These are phyloP conservation scores for Eilema griseolum DNA, from an alignment of 2,888 invertebrate genomes.

Conservation along the genomic window DNA sequence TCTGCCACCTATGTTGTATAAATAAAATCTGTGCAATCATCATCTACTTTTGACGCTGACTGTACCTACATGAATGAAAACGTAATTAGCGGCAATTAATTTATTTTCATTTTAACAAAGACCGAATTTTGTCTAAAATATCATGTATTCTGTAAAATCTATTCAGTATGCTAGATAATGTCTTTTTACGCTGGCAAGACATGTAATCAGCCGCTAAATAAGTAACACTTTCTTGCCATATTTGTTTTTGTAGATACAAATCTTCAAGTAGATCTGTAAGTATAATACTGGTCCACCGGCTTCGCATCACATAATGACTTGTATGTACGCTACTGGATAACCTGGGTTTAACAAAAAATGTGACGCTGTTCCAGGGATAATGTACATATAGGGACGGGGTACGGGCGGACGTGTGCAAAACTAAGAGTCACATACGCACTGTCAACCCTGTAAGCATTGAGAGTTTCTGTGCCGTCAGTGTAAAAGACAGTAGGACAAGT, in stretches of 20 bases:
- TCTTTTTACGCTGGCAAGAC: background rate
- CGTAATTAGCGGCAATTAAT: background rate
- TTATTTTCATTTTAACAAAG: background rate
- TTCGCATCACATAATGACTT: too few relatives aligned
- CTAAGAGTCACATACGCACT: too few relatives aligned
- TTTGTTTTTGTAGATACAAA: conserved; percentile 2
- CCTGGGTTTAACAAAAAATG: too few relatives aligned
- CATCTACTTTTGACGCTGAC: background rate
- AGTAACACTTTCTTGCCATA: background rate
- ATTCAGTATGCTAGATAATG: background rate
- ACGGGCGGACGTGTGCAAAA: too few relatives aligned
- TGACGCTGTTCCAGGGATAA: too few relatives aligned
- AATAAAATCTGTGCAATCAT: background rate
- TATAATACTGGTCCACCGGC: background rate
- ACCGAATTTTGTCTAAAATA: background rate
- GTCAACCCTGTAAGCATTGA: too few relatives aligned
- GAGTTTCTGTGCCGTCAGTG: too few relatives aligned
- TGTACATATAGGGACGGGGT: too few relatives aligned
- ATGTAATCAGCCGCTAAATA: background rate
- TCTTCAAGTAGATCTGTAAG: background rate
- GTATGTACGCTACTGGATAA: too few relatives aligned
- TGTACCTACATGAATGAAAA: background rate
- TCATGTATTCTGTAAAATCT: background rate
- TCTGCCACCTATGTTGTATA: too few relatives aligned
- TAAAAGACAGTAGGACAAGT: too few relatives aligned